Base-by-base conservation (phyloP, 2,113 vertebrate genomes). In the Bujurquina vittata region DNA sequence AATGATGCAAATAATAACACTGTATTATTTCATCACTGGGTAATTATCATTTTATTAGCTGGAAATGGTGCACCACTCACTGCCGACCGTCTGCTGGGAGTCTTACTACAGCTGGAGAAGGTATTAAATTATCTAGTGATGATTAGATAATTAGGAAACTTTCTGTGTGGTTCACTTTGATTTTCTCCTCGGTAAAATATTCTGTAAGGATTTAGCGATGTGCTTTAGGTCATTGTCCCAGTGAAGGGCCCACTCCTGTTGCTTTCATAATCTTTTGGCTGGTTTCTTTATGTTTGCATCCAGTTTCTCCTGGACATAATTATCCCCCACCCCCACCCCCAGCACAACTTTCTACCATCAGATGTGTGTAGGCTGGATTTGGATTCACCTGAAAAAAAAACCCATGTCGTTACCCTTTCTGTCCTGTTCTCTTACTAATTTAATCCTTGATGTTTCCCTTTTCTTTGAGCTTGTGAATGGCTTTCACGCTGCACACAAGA, bases 11-110 rank as follows among this genome's bases (percentile, higher is more conserved):
- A 29, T 56, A 55, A 80, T 80, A 37, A 65, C 37, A 17, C 2
- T 46, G 0, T 15, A 49, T 84, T 79, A 84, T 79, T 82, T 82
- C 11, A 46, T 62, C 29, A 61, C 2, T 3, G 2, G 1, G 37
- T 72, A 55, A 86, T 86, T 61, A 65, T 20, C 31, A 80, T 88
- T 86, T 77, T 12, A 84, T 84, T 57, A 79, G 49, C 18, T 33
- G 8, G 31, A 56, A 73, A 20, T 35, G 37, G 61, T n/a, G 20
- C 7, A 1, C 29, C 40, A n/a, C 23, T 26, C 40, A n/a, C 23
- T 26, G 37, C 14, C 0, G 15, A 74, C 35, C 14, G 23, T 84
- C 62, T 56, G 43, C 9, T 1, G 5, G 54, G 35, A 26, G 17
- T 79, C 40, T 46, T 4, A 75, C 75, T 67, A 74, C n/a, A 74